Conservation (phyloP, 2,888 invertebrate species). For the Leucophenga maculata region DNA sequence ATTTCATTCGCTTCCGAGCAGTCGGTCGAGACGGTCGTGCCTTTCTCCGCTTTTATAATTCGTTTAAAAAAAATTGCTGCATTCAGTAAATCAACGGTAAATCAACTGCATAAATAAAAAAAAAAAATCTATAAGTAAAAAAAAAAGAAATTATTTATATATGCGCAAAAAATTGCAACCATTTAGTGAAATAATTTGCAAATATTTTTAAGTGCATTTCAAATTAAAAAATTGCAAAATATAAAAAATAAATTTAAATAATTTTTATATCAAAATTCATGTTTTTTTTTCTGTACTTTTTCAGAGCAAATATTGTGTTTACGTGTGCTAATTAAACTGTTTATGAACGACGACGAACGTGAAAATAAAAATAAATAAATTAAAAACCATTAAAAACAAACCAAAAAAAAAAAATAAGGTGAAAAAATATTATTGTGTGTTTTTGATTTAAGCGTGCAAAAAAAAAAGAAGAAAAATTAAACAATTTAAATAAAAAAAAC, state of each 20-base stretch:
- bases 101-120: constrained; percentile 23
- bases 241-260: constrained; percentile 19
- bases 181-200: constrained; percentile 10
- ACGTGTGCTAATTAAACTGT: constrained; percentile 30
- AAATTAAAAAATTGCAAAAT: constrained; percentile 26
- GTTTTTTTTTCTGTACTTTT: constrained; percentile 29
- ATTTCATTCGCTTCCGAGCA: constrained; percentile 62
- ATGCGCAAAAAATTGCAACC: constrained; percentile 6
- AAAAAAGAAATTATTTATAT: constrained; percentile 36
- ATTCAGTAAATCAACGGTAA: constrained; percentile 17
- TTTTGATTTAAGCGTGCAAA: constrained; percentile 22
- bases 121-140: constrained; percentile 24
- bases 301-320: constrained; percentile 26
- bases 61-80: background rate
- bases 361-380: constrained; percentile 21
- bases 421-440: constrained; percentile 4
- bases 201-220: constrained; percentile 34
- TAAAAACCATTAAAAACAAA: constrained; percentile 10
- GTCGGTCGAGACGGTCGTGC: constrained; percentile 66
- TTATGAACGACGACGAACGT: constrained; percentile 28
- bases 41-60: background rate
- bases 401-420: background rate
- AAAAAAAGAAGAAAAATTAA: constrained; percentile 29
- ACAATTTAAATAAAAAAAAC: background rate
- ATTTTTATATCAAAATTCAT: background rate